Evolutionary conservation across 2,888 invertebrate species (phyloP), one percentile per base, ranked within the genome.

Genomic region (Lordiphosa andalusiaca): DNA sequence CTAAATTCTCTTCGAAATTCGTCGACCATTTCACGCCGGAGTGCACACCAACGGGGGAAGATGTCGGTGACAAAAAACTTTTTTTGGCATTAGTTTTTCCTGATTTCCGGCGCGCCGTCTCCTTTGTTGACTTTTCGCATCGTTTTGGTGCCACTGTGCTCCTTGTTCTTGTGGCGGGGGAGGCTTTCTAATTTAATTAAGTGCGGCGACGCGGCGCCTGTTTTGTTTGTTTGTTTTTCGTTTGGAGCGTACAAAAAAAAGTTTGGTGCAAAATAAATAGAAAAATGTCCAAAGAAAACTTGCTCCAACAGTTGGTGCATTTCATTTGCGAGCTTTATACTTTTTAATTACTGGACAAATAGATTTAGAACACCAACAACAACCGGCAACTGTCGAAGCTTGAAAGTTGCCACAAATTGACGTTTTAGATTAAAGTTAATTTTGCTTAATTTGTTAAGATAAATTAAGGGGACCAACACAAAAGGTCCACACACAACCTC

Each of bases 321-420:
- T 77, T 84, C 84, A 84, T 77, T 84, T 77, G 82, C 78, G 73
- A 68, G 82, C 73, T 74, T 84, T 84, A 67, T 81, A 84, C 84
- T 84, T 77, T 84, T 77, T 77, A 77, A 77, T 77, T 77, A 84
- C 80, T 74, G 71, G 78, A 81, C 77, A 81, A 76, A 82, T 78
- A 75, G 73, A 76, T 55, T 61, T 53, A 64, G 59, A 53, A 44
- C 57, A 36, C 58, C 50, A 51, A 53, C 46, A 13, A 25, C 38
- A 39, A 46, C 25, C n/a, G 6, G 30, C 30, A 9, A 30, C 30
- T 7, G 30, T 30, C 30, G 30, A 30, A 30, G 30, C 30, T 30
- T 30, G 30, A 30, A 30, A 30, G 30, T 30, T 9, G 0, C 30
- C 30, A 30, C 9, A 9, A 30, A 30, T 30, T 30, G 30, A 9